Evolutionary conservation across 2,888 invertebrate genomes (phyloP).

Genomic region (Drosophila koepferae): DNA sequence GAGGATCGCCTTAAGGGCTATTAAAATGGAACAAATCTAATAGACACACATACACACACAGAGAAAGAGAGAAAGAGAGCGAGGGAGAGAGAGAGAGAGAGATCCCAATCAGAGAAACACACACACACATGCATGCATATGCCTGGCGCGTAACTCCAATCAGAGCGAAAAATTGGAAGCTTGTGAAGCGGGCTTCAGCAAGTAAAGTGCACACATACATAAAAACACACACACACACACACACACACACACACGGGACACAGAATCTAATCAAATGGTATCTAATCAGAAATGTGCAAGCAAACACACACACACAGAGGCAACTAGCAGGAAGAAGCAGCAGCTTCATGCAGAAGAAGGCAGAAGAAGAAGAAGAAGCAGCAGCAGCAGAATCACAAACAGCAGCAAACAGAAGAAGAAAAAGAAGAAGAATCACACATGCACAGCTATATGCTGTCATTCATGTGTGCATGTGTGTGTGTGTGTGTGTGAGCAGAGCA

Average conservation of each 20-base stretch:
- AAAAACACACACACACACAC: slow-evolving; percentile 6
- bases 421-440: not conserved
- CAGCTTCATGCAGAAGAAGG: slow-evolving; percentile 2
- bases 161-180: slow-evolving; percentile 18
- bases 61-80: not conserved
- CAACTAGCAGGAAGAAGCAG: not conserved
- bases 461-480: not conserved
- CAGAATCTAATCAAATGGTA: slow-evolving; percentile 40
- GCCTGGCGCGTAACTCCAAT: slow-evolving; percentile 20
- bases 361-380: slow-evolving; percentile 7
- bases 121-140: not conserved
- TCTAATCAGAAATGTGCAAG: slow-evolving; percentile 34
- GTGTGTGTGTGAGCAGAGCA: slow-evolving; percentile 18
- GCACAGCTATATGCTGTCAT: slow-evolving; percentile 7
- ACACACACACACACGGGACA: slow-evolving; percentile 2
- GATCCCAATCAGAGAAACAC: not conserved
- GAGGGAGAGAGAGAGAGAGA: not conserved
- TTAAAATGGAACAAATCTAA: slow-evolving; percentile 41
- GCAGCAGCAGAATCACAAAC: not conserved
- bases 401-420: not conserved
- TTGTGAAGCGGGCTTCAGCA: slow-evolving; percentile 70
- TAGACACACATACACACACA: not conserved
- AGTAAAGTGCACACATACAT: slow-evolving; percentile 32
- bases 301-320: slow-evolving; percentile 9
- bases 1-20: slow-evolving; percentile 85